Evolutionary conservation across 2,888 invertebrate genomes (phyloP).

Genomic region (Orchesellides sinensis): DNA sequence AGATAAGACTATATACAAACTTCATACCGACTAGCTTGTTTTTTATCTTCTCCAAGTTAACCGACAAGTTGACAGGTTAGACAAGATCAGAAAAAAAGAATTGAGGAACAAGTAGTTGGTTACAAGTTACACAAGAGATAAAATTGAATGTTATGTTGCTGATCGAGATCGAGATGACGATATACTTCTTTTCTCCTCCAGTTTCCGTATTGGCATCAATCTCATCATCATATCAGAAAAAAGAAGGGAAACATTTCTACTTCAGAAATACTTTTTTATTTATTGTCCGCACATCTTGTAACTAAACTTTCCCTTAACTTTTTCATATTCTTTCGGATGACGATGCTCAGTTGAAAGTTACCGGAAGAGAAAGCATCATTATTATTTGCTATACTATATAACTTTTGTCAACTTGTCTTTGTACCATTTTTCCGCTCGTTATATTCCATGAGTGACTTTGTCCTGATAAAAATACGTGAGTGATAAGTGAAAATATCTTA

Average conservation of each 20-base stretch:
- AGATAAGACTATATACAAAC: no score
- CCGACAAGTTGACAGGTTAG: neutral
- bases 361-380: neutral
- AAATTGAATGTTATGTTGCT: neutral
- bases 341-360: no score
- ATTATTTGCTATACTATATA: no score
- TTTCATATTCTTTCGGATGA: no score
- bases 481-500: no score
- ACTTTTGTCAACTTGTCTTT: neutral
- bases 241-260: neutral
- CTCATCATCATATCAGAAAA: neutral
- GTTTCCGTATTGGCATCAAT: neutral
- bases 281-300: neutral
- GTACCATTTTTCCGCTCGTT: no score
- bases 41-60: neutral
- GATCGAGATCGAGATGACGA: neutral
- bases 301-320: no score
- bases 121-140: neutral
- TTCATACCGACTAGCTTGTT: no score
- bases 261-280: conserved; percentile 2
- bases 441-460: no score
- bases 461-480: no score
- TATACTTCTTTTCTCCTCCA: neutral
- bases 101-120: no score
- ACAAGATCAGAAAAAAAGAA: neutral